Base-by-base conservation (phyloP, 1,140 invertebrate genomes). In the Stratiolaelaps scimitus region DNA sequence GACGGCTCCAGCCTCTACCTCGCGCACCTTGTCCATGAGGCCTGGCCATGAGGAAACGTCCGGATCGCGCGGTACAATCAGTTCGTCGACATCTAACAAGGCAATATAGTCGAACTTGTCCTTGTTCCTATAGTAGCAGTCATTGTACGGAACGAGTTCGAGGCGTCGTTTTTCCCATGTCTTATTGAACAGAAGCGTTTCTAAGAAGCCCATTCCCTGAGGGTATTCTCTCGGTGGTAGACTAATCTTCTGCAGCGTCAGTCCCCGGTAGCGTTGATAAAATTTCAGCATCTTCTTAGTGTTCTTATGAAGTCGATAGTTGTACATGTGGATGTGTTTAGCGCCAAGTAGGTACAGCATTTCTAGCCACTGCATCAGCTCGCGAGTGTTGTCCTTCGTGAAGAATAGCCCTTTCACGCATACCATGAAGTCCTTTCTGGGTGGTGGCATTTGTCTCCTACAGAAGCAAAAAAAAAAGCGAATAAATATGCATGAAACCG, bases 131-230 rank as follows among this genome's bases (percentile, higher is more conserved):
- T 87, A 86, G 56, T 86, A 81, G 68, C 83, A 84, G 68, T 86
- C 84, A 72, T 87, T 87, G 72, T 86, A 87, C 0, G 84, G 80
- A 65, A 86, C 76, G 43, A 86, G 74, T 72, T 86, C 84, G 75
- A 84, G 80, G 68, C 83, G 76, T 67, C 85, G 76, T 68, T 84
- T 81, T 69, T 85, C 83, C 82, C 84, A 85, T 23, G 53, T 26
- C 20, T 34, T 60, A 6, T 26, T 60, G 17, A 29, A 15, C 26
- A 60, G 53, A 26, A 60, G 26, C 17, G n/a, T 60, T 34, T 60
- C 23, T 2, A 60, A 34, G 23, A 60, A 60, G 17, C 53, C 53
- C 15, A 60, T 26, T 60, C 53, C 53, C 23, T 60, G 53, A 5
- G 53, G 53, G 10, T 60, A 60, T 26, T 60, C 53, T 2, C 53